Evolutionary conservation across 1,140 invertebrate species (phyloP), one percentile per base, ranked within the genome.

Genomic region (Zaprionus kolodkinae): DNA sequence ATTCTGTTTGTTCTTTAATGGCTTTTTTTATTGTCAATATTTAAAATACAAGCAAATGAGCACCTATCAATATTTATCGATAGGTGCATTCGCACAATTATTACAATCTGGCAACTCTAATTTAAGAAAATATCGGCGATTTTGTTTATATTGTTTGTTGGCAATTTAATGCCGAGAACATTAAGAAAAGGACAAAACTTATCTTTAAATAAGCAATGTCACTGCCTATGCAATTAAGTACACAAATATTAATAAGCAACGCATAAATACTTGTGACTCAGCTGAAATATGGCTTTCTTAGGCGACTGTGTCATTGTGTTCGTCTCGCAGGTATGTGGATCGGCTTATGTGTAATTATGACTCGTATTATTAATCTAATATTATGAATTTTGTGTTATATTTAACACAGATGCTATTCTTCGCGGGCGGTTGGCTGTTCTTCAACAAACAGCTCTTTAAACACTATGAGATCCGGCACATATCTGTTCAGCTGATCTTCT

Each of bases 391-490:
- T 6, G 9, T 21, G 3, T 45, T 12, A 7, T 4, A 21, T 52
- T 27, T 11, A 35, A 70, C 59, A 0, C 33, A 99, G 97, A 94
- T 97, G 66, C 91, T 98, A 38, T 99, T 99, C 93, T 99, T 99
- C 93, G 94, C 96, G 71, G 97, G 98, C 79, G 99, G 99, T 78
- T 99, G 98, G 98, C 95, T 99, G 52, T 99, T 99, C 93, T 99
- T 99, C 93, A 96, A 99, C 79, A 99, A 99, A 93, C 97, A 99
- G 92, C 94, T 99, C 54, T 99, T 99, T 93, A 96, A 97, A 82
- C 98, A 99, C 93, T 99, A 99, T 95, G 99, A 99, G 94, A 97
- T 99, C 2, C 97, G 99, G 91, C 97, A 99, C 92, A 95, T 96
- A 72, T 93, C 98, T 54, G 98, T 99, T 7, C 97, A 99, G 92